Percentiles rank a stretch among this genome's conserved stretches.
Evolutionary conservation across 92 coral and sea anemone genomes (phyloP).

Genomic region (Siderastrea siderea): DNA sequence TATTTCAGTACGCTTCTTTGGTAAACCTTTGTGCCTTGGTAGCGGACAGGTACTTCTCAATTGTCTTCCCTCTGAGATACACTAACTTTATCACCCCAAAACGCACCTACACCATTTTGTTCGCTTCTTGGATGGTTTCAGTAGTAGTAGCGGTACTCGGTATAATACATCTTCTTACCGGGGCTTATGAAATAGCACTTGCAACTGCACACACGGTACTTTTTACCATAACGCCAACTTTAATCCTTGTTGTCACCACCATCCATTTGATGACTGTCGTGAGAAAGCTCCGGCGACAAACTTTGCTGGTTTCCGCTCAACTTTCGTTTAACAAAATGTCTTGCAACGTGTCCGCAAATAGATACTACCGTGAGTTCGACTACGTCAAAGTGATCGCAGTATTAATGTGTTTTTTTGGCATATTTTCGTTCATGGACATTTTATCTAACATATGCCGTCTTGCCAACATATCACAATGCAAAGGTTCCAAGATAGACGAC

Average conservation of each 20-base stretch:
- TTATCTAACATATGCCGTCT: background rate
- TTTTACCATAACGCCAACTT: background rate
- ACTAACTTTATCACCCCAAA: constrained; percentile 48
- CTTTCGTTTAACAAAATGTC: constrained; percentile 5
- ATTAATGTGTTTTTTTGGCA: background rate
- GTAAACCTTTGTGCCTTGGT: constrained; percentile 45
- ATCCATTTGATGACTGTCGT: background rate
- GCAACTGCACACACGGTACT: background rate
- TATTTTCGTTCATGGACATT: background rate
- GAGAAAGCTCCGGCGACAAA: background rate
- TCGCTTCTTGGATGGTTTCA: constrained; percentile 38
- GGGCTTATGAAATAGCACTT: background rate
- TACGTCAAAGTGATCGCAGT: background rate
- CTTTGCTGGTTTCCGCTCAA: background rate
- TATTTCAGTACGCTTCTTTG: constrained; percentile 9
- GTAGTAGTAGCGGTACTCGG: constrained; percentile 15
- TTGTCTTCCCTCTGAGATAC: constrained; percentile 41
- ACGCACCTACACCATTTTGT: constrained; percentile 7
- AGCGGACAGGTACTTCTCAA: constrained; percentile 49
- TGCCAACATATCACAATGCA: background rate
- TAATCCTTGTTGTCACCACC: background rate
- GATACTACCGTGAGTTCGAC: background rate
- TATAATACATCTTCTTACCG: background rate
- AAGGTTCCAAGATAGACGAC: background rate
- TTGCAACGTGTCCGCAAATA: background rate